Evolutionary conservation across 2,113 vertebrate species (phyloP), one percentile per base, ranked within the genome.

Genomic region (Mastomys natalensis): DNA sequence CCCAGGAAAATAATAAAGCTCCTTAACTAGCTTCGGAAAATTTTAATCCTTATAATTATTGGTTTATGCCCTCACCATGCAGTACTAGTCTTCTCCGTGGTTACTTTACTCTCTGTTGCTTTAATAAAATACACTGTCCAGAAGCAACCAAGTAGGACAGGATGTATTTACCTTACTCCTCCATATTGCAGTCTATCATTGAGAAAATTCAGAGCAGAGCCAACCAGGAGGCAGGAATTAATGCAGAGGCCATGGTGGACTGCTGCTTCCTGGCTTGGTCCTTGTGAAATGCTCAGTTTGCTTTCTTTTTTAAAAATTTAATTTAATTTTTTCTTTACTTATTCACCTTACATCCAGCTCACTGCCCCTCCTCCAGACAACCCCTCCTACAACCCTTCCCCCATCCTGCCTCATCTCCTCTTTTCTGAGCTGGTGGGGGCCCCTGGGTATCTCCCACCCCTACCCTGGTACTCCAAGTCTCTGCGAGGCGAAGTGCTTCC

Each of bases 1-100:
- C n/a, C 53, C 78, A 51, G 89, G 40, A 87, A 97, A 95, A 43
- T 96, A 93, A 89, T 87, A 93, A 95, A 89, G 45, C 40, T 51
- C 13, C 31, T 53, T 53, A 90, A 96, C 78, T 91, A 87, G 62
- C 31, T 88, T 88, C 66, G 89, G 93, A 96, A 70, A 26, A n/a
- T 70, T 34, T 94, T 95, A n/a, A 78, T 62, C 72, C 91, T 89
- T 43, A 85, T n/a, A 64, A 68, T 82, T 95, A 94, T 34, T 66
- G 95, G 53, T 82, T 89, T 92, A 81, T 68, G 80, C 34, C 51
- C 13, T 16, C 37, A 90, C 78, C 24, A 96, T 9, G 19, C 29
- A 72, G 66, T 97, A 80, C 66, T 40, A 90, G 85, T 78, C 72
- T 78, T 64, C 85, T 86, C 6, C 95, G 12, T 60, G n/a, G 11